Conservation (phyloP, 1,140 invertebrate species). For the Diplogasteroides magnus region DNA sequence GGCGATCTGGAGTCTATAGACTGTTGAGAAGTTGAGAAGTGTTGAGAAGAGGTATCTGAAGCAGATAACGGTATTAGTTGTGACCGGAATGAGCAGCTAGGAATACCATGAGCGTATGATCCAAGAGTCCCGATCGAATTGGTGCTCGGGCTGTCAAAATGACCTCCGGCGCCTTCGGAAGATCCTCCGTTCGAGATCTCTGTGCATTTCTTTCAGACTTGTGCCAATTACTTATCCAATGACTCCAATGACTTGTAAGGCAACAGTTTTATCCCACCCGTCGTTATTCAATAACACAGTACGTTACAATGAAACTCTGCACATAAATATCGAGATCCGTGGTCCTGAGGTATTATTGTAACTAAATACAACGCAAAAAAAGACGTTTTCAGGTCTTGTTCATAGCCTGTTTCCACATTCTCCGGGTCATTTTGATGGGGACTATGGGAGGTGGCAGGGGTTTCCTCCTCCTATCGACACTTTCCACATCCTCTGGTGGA, state of each 20-base stretch:
- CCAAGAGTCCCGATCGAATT: background rate
- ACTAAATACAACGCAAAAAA: no score
- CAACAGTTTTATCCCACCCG: no score
- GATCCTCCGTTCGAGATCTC: background rate
- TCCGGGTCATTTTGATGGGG: conserved; percentile 32
- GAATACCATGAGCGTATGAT: background rate
- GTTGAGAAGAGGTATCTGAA: background rate
- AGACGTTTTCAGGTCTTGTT: no score
- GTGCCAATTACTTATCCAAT: no score
- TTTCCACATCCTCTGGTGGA: conserved; percentile 8
- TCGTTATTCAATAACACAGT: no score
- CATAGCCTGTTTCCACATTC: conserved; percentile 10
- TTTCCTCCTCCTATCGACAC: background rate
- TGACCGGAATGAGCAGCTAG: no score
- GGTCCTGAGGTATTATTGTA: no score
- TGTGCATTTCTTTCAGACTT: no score
- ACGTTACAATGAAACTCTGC: no score
- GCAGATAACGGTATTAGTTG: background rate
- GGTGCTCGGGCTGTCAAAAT: background rate
- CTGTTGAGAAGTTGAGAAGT: background rate
- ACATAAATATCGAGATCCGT: no score
- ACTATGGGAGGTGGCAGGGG: conserved; percentile 27
- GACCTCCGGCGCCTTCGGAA: background rate
- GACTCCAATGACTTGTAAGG: no score
- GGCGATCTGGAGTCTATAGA: no score